Conservation (phyloP, 2,113 vertebrate species). For the Lepidothrix coronata region DNA sequence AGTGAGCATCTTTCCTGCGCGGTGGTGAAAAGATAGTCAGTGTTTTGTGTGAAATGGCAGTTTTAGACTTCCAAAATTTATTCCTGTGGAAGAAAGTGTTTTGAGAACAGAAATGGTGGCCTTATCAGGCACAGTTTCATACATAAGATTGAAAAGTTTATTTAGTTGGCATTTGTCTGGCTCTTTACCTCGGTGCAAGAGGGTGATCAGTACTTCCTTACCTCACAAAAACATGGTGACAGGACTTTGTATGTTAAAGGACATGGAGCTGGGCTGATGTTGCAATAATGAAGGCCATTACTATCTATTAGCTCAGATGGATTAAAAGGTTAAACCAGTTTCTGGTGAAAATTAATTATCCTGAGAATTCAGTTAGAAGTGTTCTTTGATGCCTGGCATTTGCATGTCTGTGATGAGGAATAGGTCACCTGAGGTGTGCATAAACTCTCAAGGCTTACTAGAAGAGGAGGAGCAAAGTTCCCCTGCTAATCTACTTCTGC, state of each 20-base stretch:
- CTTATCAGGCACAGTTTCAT: background rate
- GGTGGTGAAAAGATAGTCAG: background rate
- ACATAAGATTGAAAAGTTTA: background rate
- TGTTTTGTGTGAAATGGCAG: background rate
- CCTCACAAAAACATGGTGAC: background rate
- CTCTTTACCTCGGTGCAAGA: background rate
- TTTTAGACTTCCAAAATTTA: background rate
- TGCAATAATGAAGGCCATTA: conserved; percentile 43
- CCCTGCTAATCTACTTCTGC: conserved; percentile 27
- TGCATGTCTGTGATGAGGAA: conserved; percentile 46
- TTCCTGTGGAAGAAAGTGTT: background rate
- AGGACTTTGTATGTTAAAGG: background rate
- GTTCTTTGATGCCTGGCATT: conserved; percentile 56
- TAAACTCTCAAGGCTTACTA: conserved; percentile 14
- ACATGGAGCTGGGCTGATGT: background rate
- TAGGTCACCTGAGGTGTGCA: conserved; percentile 34
- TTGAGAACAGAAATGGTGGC: background rate
- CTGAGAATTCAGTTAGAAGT: conserved; percentile 19
- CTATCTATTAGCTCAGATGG: conserved; percentile 44
- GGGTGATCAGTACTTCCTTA: background rate
- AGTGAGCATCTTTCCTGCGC: background rate
- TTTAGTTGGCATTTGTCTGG: conserved; percentile 9
- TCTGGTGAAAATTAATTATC: conserved; percentile 58
- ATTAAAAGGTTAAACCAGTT: conserved; percentile 64
- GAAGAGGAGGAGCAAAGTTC: conserved; percentile 14